phyloP scores from a whole-genome alignment of 2,113 vertebrate genomes.

The Oxyura jamaicensis region DNA sequence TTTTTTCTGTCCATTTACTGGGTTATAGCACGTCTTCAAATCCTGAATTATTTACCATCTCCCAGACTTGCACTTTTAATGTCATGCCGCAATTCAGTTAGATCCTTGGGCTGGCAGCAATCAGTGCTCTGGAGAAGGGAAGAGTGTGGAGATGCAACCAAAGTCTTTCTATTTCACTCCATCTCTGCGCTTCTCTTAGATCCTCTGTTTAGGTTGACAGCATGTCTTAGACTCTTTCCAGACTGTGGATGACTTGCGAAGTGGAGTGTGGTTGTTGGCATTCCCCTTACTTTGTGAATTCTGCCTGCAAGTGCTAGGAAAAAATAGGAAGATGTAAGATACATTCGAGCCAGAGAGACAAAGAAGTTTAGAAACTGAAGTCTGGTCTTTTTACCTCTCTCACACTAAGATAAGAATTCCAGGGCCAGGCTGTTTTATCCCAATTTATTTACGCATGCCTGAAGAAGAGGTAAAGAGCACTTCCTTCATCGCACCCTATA shows the following conservation, averaged over 20 bases:
- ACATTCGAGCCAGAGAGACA: not conserved
- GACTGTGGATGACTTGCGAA: not conserved
- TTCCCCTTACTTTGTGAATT: conserved; percentile 6
- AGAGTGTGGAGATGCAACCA: not conserved
- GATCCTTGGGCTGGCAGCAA: not conserved
- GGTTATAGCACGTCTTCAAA: not conserved
- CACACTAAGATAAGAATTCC: not conserved
- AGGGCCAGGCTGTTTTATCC: not conserved
- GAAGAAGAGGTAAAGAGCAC: not conserved
- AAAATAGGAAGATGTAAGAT: not conserved
- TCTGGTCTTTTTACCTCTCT: not conserved
- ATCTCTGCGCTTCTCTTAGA: not conserved
- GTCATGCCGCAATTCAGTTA: not conserved
- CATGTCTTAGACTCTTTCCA: not conserved
- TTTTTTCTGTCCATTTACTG: not conserved
- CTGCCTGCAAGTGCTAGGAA: not conserved
- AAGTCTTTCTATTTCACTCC: not conserved
- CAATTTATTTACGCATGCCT: not conserved
- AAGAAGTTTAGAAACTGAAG: not conserved
- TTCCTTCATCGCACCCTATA: not conserved
- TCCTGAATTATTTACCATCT: not conserved
- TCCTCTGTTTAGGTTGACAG: not conserved
- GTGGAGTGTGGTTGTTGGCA: not conserved
- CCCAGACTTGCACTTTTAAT: not conserved
- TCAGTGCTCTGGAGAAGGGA: not conserved